A percentile compares a stretch with the other conserved stretches of the same genome.
phyloP scores from a whole-genome alignment of 2,888 invertebrate genomes.

The Drosophila merina region DNA sequence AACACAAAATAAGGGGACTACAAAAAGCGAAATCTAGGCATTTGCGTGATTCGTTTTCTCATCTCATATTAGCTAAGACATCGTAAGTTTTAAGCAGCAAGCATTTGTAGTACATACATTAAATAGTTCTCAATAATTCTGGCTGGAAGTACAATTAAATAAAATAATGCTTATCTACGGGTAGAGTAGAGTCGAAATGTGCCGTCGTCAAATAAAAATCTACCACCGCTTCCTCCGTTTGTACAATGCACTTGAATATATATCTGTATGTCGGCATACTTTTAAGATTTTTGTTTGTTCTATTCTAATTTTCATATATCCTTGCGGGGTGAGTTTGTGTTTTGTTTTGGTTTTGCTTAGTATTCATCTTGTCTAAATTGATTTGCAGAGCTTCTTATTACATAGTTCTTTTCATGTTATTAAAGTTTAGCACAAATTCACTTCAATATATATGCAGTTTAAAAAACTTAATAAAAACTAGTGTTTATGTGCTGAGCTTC shows the following conservation, averaged over 20 bases:
- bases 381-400: conserved; percentile 57
- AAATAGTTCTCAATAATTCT: conserved; percentile 56
- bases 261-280: conserved; percentile 29
- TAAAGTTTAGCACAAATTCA: conserved; percentile 62
- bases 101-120: conserved; percentile 41
- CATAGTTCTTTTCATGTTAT: conserved; percentile 19
- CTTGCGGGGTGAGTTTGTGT: conserved; percentile 23
- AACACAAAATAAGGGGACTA: conserved; percentile 55
- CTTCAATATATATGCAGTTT: conserved; percentile 41
- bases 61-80: conserved; percentile 33
- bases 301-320: conserved; percentile 45
- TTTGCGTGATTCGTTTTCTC: conserved; percentile 25
- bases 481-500: conserved; percentile 67
- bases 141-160: conserved; percentile 61
- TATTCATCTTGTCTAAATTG: conserved; percentile 60
- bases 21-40: conserved; percentile 56
- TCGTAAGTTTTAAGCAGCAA: conserved; percentile 40
- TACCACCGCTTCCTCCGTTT: conserved; percentile 47
- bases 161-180: conserved; percentile 41
- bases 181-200: conserved; percentile 40
- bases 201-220: conserved; percentile 29
- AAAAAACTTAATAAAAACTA: conserved; percentile 73
- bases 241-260: conserved; percentile 50
- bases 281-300: conserved; percentile 5
- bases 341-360: conserved; percentile 71